phyloP scores from a whole-genome alignment of 2,888 invertebrate species.

The Sminthurides aquaticus region DNA sequence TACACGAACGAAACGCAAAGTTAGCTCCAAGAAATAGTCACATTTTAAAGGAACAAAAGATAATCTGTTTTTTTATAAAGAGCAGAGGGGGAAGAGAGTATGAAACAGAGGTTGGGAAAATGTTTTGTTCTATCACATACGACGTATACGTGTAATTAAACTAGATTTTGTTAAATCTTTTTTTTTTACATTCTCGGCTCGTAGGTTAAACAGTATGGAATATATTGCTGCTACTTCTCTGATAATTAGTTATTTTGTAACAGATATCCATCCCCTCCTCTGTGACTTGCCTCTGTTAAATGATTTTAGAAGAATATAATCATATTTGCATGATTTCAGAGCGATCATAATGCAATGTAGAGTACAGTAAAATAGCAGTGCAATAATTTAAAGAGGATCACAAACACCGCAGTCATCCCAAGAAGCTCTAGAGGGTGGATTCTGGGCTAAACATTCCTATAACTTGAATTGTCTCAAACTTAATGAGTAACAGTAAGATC shows the following conservation, averaged over 20 bases:
- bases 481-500: neutral
- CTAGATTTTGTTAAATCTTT: too few relatives aligned
- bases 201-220: neutral
- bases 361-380: neutral
- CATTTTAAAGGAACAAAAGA: too few relatives aligned
- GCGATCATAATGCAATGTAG: neutral
- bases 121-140: too few relatives aligned
- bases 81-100: too few relatives aligned
- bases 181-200: neutral
- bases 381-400: slow-evolving; percentile 9
- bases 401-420: slow-evolving; percentile 24
- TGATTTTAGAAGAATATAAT: slow-evolving; percentile 1
- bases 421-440: slow-evolving; percentile 20
- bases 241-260: too few relatives aligned
- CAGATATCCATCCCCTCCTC: neutral
- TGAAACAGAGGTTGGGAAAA: too few relatives aligned
- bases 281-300: neutral
- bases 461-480: neutral
- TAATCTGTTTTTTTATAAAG: too few relatives aligned
- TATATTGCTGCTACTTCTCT: too few relatives aligned
- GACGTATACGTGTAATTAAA: too few relatives aligned
- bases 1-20: too few relatives aligned
- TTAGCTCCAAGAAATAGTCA: too few relatives aligned
- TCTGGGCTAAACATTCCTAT: neutral
- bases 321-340: neutral